Conservation (phyloP, 1,140 invertebrate species). For the Drosophila busckii region DNA sequence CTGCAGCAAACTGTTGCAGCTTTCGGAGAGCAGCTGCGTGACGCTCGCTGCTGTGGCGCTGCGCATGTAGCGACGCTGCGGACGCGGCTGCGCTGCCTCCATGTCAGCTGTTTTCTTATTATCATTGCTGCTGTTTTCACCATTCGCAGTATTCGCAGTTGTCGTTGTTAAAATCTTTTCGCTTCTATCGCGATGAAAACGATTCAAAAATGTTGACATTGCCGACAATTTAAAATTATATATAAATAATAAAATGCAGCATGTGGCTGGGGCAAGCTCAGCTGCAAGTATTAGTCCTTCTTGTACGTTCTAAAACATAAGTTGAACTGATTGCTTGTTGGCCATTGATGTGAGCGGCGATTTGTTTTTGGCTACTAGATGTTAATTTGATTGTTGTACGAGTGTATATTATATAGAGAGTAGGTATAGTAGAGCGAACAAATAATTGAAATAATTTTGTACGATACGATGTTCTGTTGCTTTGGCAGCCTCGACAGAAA, state of each 20-base stretch:
- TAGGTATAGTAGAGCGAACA: conserved; percentile 71
- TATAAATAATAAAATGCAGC: too few species aligned
- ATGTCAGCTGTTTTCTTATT: conserved; percentile 60
- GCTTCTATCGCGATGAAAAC: conserved; percentile 77
- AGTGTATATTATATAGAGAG: conserved; percentile 39
- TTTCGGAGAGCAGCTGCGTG: conserved; percentile 89
- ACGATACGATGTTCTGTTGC: too few species aligned
- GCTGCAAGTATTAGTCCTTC: too few species aligned
- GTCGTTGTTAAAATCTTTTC: conserved; percentile 69
- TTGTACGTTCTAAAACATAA: too few species aligned
- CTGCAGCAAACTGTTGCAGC: conserved; percentile 90
- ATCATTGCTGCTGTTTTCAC: conserved; percentile 31
- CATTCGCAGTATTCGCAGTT: conserved; percentile 19
- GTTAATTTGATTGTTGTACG: too few species aligned
- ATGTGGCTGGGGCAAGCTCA: too few species aligned
- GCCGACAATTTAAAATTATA: too few species aligned
- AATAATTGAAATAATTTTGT: conserved; percentile 76
- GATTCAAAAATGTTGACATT: conserved; percentile 77
- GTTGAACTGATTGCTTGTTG: too few species aligned
- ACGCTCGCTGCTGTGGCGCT: conserved; percentile 88
- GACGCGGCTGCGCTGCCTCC: conserved; percentile 77
- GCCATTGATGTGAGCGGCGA: too few species aligned
- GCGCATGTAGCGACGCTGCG: conserved; percentile 85
- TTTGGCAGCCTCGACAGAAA: conserved; percentile 75
- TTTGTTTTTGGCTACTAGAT: too few species aligned